Percentiles rank a stretch among this genome's conserved stretches.
Conservation (phyloP, 2,888 invertebrate species). For the Argyresthia goedartella region DNA sequence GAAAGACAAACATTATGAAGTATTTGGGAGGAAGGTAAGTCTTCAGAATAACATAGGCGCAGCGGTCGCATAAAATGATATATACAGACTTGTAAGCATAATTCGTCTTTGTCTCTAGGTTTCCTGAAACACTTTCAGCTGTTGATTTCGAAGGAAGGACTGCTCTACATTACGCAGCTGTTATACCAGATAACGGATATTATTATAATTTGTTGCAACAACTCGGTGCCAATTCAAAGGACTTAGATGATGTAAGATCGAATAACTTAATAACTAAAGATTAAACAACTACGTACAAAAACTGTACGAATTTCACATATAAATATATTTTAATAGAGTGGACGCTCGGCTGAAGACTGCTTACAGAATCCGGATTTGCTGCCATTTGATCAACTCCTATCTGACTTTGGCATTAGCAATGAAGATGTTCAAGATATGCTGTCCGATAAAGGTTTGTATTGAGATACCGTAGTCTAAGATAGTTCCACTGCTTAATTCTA, state of each 20-base stretch:
- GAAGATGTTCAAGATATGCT: constrained; percentile 77
- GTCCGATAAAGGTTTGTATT: constrained; percentile 79
- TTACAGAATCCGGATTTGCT: constrained; percentile 76
- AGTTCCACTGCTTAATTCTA: too few relatives aligned
- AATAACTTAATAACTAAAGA: constrained; percentile 20
- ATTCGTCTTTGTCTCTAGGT: constrained; percentile 48
- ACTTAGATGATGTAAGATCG: constrained; percentile 83
- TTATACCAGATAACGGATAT: constrained; percentile 87
- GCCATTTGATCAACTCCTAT: constrained; percentile 76
- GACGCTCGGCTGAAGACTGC: constrained; percentile 85
- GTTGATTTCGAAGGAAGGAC: constrained; percentile 85
- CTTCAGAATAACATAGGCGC: not conserved
- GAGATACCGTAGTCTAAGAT: not conserved
- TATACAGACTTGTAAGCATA: not conserved
- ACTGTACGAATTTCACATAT: not conserved
- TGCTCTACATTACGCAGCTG: constrained; percentile 91
- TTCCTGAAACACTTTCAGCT: constrained; percentile 88
- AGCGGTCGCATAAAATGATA: not conserved
- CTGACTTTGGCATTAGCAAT: constrained; percentile 79
- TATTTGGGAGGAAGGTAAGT: constrained; percentile 66
- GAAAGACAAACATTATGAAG: constrained; percentile 83
- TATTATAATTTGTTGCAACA: constrained; percentile 88
- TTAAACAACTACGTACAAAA: not conserved
- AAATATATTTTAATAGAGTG: constrained; percentile 67
- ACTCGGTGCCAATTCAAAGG: constrained; percentile 86